These are phyloP conservation scores for Stictonetta naevosa DNA, from an alignment of 2,113 vertebrate genomes.

Conservation along the genomic window DNA sequence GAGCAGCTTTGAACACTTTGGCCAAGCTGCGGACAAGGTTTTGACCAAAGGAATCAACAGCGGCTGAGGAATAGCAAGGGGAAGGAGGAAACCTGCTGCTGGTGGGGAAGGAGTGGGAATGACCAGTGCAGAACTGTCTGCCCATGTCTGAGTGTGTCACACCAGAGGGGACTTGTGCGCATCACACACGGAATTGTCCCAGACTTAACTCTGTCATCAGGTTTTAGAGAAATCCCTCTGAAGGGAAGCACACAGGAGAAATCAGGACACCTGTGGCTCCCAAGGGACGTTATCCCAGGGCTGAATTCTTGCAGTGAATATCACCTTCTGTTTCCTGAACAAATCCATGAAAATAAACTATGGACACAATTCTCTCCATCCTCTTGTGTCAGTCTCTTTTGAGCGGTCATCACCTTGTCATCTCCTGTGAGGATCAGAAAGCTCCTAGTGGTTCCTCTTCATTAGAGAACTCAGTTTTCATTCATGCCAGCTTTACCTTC, in stretches of 20 bases:
- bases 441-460: neutral
- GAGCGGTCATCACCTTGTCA: neutral
- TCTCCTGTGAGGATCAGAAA: neutral
- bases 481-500: neutral
- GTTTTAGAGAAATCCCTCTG: neutral
- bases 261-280: neutral
- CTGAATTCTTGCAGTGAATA: neutral
- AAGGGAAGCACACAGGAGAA: neutral
- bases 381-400: neutral
- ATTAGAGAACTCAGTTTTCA: neutral
- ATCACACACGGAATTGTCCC: neutral
- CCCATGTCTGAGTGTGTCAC: neutral
- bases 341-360: neutral
- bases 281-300: neutral
- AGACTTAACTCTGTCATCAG: neutral
- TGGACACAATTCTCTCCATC: neutral
- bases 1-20: neutral
- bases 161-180: neutral
- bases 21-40: accelerated
- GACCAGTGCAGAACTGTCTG: neutral
- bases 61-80: neutral
- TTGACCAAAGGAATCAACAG: neutral
- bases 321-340: neutral
- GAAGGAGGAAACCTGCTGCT: neutral
- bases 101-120: neutral